Base-by-base conservation (phyloP, 2,113 vertebrate species). In the Anolis sagrei region DNA sequence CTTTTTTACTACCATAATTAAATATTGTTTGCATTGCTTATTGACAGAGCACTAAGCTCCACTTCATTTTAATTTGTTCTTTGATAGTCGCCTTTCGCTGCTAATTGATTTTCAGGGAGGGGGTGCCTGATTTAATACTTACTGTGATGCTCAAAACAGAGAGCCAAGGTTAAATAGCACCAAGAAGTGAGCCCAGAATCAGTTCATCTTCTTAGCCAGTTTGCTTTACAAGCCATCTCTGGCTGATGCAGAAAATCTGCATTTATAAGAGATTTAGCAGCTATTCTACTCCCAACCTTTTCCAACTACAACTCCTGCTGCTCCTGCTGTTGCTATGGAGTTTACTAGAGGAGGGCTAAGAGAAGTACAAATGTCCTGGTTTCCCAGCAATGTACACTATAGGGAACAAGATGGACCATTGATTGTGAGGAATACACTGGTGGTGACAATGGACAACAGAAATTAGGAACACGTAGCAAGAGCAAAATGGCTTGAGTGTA, bases 71-170 rank as follows among this genome's bases (percentile, higher is more conserved):
- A 87, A 92, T 94, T 95, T 93, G 92, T 83, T 96, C 92, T 95
- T 90, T 90, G 94, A 96, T 96, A 93, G 93, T 93, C 91, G 95
- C 96, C 95, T 93, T 94, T 94, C 75, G 81, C 91, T 93, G 90
- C 93, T 97, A 96, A 97, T 94, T 97, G 94, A 95, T 95, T 97
- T 95, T 94, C 94, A 93, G 90, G 88, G 89, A 75, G 73, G 32
- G 89, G 89, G 68, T 88, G 89, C 90, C 91, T 93, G 89, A 86
- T 95, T 95, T 94, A 93, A 95, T 95, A 95, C 93, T 93, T 94
- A 92, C 89, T 7, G 0, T 90, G 92, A 84, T 94, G 88, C 90
- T 92, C 75, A 88, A 92, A 89, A 92, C 29, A 1, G 76, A 92
- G 83, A 81, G 49, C 49, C 25, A 88, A 89, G 49, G 14, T 90